Percentiles rank a stretch among this genome's conserved stretches.
These are phyloP conservation scores for Lypha dubia DNA, from an alignment of 2,888 invertebrate species.

Conservation along the genomic window DNA sequence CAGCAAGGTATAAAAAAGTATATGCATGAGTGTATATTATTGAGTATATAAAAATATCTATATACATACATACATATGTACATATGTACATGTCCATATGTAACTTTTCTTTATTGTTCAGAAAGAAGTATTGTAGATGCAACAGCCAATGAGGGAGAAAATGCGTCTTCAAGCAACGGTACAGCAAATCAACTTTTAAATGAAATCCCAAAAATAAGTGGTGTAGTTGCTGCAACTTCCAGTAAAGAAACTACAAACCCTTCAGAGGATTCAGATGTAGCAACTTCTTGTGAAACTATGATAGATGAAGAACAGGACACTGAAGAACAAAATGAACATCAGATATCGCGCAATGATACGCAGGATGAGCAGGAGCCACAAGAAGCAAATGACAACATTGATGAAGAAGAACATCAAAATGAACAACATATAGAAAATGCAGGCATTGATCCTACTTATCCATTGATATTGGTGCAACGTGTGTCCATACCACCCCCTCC, in stretches of 20 bases:
- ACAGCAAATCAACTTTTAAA: neutral
- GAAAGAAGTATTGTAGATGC: slow-evolving; percentile 2
- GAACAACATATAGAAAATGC: slow-evolving; percentile 70
- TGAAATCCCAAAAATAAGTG: neutral
- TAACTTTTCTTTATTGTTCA: slow-evolving; percentile 1
- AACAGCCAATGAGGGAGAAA: slow-evolving; percentile 24
- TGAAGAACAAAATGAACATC: neutral
- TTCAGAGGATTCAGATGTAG: neutral
- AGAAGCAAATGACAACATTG: neutral
- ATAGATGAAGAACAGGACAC: neutral
- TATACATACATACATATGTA: neutral
- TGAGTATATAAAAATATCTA: neutral
- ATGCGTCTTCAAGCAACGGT: slow-evolving; percentile 57
- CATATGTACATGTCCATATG: no score
- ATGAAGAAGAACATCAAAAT: slow-evolving; percentile 60
- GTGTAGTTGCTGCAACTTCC: slow-evolving; percentile 13
- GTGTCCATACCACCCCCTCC: slow-evolving; percentile 46
- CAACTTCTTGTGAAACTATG: neutral
- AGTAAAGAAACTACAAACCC: neutral
- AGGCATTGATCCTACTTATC: slow-evolving; percentile 67
- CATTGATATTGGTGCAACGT: slow-evolving; percentile 59
- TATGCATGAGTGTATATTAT: neutral
- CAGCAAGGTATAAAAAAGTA: slow-evolving; percentile 33
- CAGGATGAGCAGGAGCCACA: neutral
- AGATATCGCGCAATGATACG: neutral